phyloP scores from a whole-genome alignment of 1,140 invertebrate genomes.

The Drosophila sp. region DNA sequence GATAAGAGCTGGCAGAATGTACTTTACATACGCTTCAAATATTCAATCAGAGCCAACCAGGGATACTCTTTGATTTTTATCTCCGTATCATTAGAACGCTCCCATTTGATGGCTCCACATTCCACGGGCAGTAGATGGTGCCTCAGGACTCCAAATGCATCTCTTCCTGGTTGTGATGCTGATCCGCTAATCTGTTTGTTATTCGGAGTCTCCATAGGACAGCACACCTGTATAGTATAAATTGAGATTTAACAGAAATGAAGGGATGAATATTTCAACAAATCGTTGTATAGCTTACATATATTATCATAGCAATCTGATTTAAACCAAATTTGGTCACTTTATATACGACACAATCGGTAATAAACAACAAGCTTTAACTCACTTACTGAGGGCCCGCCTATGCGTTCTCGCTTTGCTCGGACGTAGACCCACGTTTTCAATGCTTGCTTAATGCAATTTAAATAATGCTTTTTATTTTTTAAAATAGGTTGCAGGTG shows the following conservation, averaged over 20 bases:
- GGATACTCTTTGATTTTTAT: slow-evolving; percentile 88
- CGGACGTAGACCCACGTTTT: no score
- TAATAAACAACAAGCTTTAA: no score
- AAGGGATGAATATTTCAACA: neutral
- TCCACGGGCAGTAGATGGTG: slow-evolving; percentile 56
- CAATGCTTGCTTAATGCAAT: no score
- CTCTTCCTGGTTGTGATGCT: slow-evolving; percentile 13
- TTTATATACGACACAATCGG: no score
- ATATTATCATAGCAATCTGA: no score
- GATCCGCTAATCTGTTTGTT: neutral
- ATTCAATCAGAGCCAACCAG: slow-evolving; percentile 88
- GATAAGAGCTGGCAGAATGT: neutral
- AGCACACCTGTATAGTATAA: slow-evolving; percentile 47
- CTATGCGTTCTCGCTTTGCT: no score
- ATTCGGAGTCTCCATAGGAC: slow-evolving; percentile 25
- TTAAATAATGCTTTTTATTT: no score
- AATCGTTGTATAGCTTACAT: no score
- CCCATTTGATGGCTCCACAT: slow-evolving; percentile 84
- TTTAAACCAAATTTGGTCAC: no score
- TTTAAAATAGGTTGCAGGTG: no score
- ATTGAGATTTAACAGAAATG: neutral
- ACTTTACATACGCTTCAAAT: slow-evolving; percentile 59
- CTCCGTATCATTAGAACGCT: slow-evolving; percentile 86
- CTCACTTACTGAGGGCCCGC: no score
- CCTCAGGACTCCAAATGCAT: slow-evolving; percentile 30